These are phyloP conservation scores for Pandemis cinnamomeana DNA, from an alignment of 2,888 invertebrate genomes.

Conservation along the genomic window DNA sequence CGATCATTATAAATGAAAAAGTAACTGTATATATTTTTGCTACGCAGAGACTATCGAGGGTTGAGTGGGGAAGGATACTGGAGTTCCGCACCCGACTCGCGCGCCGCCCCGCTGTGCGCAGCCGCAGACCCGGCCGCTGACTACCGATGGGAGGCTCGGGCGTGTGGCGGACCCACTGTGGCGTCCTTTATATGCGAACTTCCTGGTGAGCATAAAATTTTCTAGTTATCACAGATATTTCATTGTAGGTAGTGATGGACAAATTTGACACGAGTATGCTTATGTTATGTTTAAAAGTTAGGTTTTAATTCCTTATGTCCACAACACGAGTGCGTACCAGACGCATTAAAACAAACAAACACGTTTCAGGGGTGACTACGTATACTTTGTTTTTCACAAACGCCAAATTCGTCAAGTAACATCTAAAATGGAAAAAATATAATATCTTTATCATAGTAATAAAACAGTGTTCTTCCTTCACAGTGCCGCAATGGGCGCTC, in stretches of 20 bases:
- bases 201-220: constrained; percentile 82
- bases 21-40: neutral
- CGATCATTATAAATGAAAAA: neutral
- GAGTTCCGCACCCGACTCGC: constrained; percentile 87
- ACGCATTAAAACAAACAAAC: no score
- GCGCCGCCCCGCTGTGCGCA: constrained; percentile 87
- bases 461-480: constrained; percentile 47
- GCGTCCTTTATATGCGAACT: constrained; percentile 92
- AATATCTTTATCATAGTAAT: no score
- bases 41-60: constrained; percentile 84
- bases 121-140: constrained; percentile 90
- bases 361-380: no score
- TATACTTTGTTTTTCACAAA: no score
- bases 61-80: constrained; percentile 88
- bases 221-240: neutral
- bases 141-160: constrained; percentile 90
- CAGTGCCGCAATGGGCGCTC: constrained; percentile 91
- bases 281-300: no score
- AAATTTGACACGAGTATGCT: neutral
- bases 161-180: constrained; percentile 90
- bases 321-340: no score
- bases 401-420: no score
- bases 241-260: neutral
- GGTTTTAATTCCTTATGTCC: no score
- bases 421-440: no score